phyloP scores from a whole-genome alignment of 2,113 vertebrate genomes.

The Stigmatopora argus region DNA sequence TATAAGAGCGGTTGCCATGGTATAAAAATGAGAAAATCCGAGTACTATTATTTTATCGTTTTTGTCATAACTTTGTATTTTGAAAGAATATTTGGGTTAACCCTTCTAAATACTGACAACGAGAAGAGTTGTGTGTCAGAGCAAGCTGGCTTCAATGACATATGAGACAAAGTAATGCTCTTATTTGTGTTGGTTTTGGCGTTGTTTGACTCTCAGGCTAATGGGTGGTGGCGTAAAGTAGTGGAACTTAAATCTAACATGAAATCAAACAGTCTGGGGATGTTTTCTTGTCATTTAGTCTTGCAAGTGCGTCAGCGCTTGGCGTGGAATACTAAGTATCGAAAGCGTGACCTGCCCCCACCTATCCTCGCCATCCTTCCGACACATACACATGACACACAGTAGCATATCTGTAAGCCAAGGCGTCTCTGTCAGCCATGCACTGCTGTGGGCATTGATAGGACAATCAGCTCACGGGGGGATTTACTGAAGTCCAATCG shows the following conservation, averaged over 20 bases:
- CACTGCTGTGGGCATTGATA: slow-evolving; percentile 52
- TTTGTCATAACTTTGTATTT: too few relatives aligned
- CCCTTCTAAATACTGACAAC: not conserved
- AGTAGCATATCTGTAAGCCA: slow-evolving; percentile 50
- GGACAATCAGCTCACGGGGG: slow-evolving; percentile 59
- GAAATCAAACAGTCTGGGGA: not conserved
- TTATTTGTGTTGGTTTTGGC: not conserved
- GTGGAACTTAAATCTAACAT: not conserved
- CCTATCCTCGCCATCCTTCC: slow-evolving; percentile 36
- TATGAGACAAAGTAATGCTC: not conserved
- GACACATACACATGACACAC: slow-evolving; percentile 14
- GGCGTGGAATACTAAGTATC: slow-evolving; percentile 60
- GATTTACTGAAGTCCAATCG: slow-evolving; percentile 54
- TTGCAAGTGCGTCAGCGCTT: slow-evolving; percentile 48
- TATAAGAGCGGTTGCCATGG: too few relatives aligned
- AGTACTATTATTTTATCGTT: too few relatives aligned
- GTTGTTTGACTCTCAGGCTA: slow-evolving; percentile 8
- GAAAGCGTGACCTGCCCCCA: slow-evolving; percentile 42
- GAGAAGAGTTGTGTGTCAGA: not conserved
- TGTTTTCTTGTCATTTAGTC: not conserved
- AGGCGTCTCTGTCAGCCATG: slow-evolving; percentile 50
- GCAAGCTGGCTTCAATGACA: not conserved
- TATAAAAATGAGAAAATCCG: too few relatives aligned
- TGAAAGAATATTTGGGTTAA: too few relatives aligned
- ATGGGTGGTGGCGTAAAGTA: slow-evolving; percentile 5